Percentiles rank a stretch among this genome's conserved stretches.
These are phyloP conservation scores for Varanus salvator DNA, from an alignment of 2,113 vertebrate genomes.

Conservation along the genomic window DNA sequence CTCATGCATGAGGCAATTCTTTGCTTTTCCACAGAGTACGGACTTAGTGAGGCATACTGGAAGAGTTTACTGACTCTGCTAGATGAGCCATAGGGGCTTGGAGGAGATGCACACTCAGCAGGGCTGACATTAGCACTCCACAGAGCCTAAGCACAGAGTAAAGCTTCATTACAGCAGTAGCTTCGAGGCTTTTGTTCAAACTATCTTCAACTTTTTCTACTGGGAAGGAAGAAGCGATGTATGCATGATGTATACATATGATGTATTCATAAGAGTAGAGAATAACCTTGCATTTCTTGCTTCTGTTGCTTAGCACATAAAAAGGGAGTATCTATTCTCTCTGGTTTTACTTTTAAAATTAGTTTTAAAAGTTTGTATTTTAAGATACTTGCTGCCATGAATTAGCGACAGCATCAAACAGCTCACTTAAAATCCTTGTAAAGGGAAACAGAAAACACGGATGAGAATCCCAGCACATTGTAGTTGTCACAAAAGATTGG, in stretches of 20 bases:
- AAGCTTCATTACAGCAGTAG: conserved; percentile 4
- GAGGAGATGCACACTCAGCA: conserved; percentile 49
- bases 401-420: background rate
- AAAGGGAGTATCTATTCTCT: background rate
- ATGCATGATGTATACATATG: background rate
- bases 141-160: conserved; percentile 34
- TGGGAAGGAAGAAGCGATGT: background rate
- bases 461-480: background rate
- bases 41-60: background rate
- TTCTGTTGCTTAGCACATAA: background rate
- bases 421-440: background rate
- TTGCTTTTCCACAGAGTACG: conserved; percentile 35
- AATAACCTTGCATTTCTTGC: background rate
- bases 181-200: background rate
- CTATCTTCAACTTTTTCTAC: background rate
- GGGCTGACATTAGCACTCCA: conserved; percentile 19
- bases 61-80: conserved; percentile 22
- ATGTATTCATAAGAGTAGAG: conserved; percentile 13
- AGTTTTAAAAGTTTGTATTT: background rate
- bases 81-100: conserved; percentile 16
- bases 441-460: background rate
- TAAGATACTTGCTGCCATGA: background rate
- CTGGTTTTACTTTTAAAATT: background rate
- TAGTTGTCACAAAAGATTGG: background rate
- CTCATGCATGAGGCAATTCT: background rate